Evolutionary conservation across 1,140 invertebrate genomes (phyloP), one percentile per base, ranked within the genome.

Genomic region (Streblospio benedicti): DNA sequence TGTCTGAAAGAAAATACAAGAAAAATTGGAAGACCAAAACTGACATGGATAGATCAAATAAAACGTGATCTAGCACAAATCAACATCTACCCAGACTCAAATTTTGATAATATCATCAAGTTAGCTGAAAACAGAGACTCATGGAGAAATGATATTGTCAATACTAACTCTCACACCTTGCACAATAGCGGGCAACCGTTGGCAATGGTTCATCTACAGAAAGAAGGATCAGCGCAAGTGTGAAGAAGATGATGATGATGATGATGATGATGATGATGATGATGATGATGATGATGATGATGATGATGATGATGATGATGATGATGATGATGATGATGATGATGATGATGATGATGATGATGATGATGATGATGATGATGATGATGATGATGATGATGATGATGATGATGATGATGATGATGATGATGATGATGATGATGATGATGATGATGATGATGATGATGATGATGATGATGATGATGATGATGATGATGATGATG

Each of bases 401-500:
- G 35, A 41, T 41, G 35, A 41, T 41, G 35, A 41, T 41, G 35
- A 41, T 41, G 35, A 41, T 41, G 35, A 41, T 41, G 35, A 41
- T 41, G 35, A 41, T 41, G 35, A 41, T 41, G 35, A 41, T 41
- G 35, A 41, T 41, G 35, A 41, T 41, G 35, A 41, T 41, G 35
- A 41, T 41, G 35, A 41, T 41, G 35, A 41, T 41, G 35, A 41
- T 41, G 35, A 41, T 41, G 35, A 41, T 41, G 35, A 41, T 41
- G 35, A 41, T n/a, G 35, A 41, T n/a, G 35, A 41, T 47, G 35
- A 41, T 47, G 35, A 41, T 47, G 35, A 41, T 47, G 35, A 41
- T 47, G 35, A 41, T 47, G 35, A 41, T 47, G 35, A 41, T 47
- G 35, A 41, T 47, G 35, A 41, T 47, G 35, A 41, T 47, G 35